These are phyloP conservation scores for Clupea harengus DNA, from an alignment of 2,113 vertebrate species.

Conservation along the genomic window DNA sequence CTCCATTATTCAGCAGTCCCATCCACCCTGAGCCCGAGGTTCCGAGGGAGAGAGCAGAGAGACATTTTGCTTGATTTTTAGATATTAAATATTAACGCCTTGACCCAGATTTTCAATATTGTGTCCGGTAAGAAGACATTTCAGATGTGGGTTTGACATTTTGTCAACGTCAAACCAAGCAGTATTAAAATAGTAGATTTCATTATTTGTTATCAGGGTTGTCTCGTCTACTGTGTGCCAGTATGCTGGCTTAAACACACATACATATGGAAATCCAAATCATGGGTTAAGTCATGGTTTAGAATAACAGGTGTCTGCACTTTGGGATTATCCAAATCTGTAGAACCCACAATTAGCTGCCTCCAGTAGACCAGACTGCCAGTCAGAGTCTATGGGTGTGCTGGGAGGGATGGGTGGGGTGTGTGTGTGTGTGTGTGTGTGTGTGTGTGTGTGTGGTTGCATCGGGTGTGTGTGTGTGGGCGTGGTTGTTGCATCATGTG, in stretches of 20 bases:
- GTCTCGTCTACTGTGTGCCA: background rate
- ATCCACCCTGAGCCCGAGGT: background rate
- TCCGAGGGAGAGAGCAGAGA: background rate
- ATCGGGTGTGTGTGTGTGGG: background rate
- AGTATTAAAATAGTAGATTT: background rate
- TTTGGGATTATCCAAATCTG: background rate
- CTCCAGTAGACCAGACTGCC: background rate
- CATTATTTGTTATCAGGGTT: background rate
- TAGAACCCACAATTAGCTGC: background rate
- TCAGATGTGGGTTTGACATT: background rate
- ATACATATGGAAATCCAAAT: background rate
- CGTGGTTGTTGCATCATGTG: background rate
- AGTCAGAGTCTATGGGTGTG: background rate
- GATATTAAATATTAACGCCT: background rate
- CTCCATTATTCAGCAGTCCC: background rate
- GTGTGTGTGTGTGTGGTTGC: background rate
- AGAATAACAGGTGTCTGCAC: slow-evolving; percentile 5
- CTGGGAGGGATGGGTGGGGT: background rate
- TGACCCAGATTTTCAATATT: background rate
- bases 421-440: slow-evolving; percentile 7
- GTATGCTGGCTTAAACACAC: background rate
- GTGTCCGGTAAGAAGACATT: background rate
- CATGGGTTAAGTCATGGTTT: background rate
- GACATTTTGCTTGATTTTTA: slow-evolving; percentile 11
- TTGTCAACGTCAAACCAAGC: background rate